phyloP scores from a whole-genome alignment of 2,888 invertebrate species.

The Ephialtes manifestator region DNA sequence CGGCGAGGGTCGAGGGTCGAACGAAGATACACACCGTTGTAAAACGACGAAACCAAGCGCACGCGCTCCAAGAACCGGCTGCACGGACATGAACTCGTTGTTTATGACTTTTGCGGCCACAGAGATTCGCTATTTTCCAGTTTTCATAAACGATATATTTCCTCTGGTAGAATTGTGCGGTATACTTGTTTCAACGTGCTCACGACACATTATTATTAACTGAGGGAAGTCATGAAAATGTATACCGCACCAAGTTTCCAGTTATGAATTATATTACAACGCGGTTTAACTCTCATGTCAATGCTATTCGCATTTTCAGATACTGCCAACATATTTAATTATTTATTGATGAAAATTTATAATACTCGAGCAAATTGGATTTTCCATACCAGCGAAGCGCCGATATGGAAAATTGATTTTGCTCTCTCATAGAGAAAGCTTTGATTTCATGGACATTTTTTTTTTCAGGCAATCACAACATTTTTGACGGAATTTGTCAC shows the following conservation, averaged over 20 bases:
- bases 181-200: constrained; percentile 9
- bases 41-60: constrained; percentile 30
- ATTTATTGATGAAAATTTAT: not conserved
- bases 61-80: constrained; percentile 11
- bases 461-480: too few relatives aligned
- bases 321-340: constrained; percentile 1
- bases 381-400: not conserved
- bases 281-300: not conserved
- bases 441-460: too few relatives aligned
- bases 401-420: too few relatives aligned
- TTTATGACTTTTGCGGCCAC: constrained; percentile 44
- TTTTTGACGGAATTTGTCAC: too few relatives aligned
- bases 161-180: not conserved
- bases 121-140: constrained; percentile 48
- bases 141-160: constrained; percentile 51
- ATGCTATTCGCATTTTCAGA: not conserved
- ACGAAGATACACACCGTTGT: constrained; percentile 33
- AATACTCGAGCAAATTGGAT: not conserved
- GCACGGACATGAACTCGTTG: constrained; percentile 21
- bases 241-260: constrained; percentile 16
- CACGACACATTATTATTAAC: constrained; percentile 48
- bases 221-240: constrained; percentile 19
- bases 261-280: constrained; percentile 40
- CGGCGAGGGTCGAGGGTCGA: constrained; percentile 46
- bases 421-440: too few relatives aligned